Evolutionary conservation across 2,888 invertebrate species (phyloP), one percentile per base, ranked within the genome.

Genomic region (Orthosia gracilis): DNA sequence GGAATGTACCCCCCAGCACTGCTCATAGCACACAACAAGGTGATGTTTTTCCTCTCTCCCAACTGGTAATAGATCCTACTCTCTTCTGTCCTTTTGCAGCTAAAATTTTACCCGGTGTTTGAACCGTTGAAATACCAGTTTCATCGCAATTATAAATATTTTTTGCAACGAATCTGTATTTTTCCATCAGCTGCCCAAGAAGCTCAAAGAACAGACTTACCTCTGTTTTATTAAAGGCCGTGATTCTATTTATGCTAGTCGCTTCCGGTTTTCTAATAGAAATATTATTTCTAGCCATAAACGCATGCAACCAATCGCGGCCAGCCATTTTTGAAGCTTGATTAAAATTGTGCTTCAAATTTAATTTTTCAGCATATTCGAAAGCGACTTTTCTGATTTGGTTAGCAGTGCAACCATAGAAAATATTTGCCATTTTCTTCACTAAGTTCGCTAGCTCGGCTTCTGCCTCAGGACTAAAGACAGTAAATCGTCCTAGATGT

Each of bases 11-110:
- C 26, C 26, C 26, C 93, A 62, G 92, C 86, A 80, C 91, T 90
- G 85, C 88, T 94, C 89, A 94, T 91, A 21, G 92, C 88, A 88
- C 92, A 94, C 65, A 94, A 62, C n/a, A 94, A 73, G 4, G 94
- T 95, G 4, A 94, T 91, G 59, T 88, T 69, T 88, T 89, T 62
- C 93, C 94, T 85, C 91, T 87, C 78, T 94, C 93, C 83, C 92
- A 87, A 78, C 91, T 93, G 49, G 93, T 93, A 4, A 93, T 87
- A 1, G 91, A 89, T 21, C 94, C 94, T 1, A 95, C 91, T 79
- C 91, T 89, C 73, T 90, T 93, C 80, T 91, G 91, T 69, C 92
- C 94, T 88, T 91, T 94, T 59, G 86, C 66, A 57, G 92, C 92
- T 50, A 93, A 70, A n/a, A 94, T 88, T 89, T 91, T 93, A 55